Conservation (phyloP, 2,797 vertebrate genomes). For the Petrocephalus schoutedeni region DNA sequence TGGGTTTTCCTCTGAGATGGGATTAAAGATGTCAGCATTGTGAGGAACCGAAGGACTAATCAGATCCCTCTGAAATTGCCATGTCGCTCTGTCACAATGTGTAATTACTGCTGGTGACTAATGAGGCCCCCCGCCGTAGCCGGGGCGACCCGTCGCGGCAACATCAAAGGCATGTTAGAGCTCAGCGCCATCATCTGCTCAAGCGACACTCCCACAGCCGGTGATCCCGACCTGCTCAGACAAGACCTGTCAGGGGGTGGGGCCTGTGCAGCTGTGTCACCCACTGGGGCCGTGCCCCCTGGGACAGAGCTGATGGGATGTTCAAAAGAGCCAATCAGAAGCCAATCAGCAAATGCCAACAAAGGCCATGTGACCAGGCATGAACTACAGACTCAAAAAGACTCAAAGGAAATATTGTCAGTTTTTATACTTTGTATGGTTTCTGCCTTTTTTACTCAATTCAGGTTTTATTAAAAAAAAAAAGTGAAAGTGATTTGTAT, state of each 20-base stretch:
- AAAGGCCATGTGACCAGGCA: slow-evolving; percentile 69
- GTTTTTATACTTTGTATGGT: background rate
- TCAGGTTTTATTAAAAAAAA: background rate
- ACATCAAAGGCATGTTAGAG: slow-evolving; percentile 21
- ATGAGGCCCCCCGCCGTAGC: slow-evolving; percentile 20
- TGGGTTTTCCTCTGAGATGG: slow-evolving; percentile 8
- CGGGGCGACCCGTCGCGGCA: background rate
- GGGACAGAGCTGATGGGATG: slow-evolving; percentile 43
- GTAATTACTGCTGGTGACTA: slow-evolving; percentile 28
- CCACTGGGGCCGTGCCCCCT: background rate
- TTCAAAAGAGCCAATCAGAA: slow-evolving; percentile 17
- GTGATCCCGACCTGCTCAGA: slow-evolving; percentile 21
- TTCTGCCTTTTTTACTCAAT: background rate
- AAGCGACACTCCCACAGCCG: slow-evolving; percentile 10
- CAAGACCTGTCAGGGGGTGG: background rate
- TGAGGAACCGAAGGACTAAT: slow-evolving; percentile 22
- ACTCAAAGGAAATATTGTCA: background rate
- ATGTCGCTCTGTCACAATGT: slow-evolving; percentile 22
- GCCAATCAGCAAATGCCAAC: slow-evolving; percentile 40
- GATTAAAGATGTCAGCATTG: slow-evolving; percentile 26
- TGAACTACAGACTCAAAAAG: slow-evolving; percentile 59
- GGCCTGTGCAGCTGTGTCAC: background rate
- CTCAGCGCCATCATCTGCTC: slow-evolving; percentile 19
- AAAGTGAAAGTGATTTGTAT: background rate
- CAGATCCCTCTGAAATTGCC: slow-evolving; percentile 6